These are phyloP conservation scores for Calliphora vicina DNA, from an alignment of 1,140 invertebrate species.

Conservation along the genomic window DNA sequence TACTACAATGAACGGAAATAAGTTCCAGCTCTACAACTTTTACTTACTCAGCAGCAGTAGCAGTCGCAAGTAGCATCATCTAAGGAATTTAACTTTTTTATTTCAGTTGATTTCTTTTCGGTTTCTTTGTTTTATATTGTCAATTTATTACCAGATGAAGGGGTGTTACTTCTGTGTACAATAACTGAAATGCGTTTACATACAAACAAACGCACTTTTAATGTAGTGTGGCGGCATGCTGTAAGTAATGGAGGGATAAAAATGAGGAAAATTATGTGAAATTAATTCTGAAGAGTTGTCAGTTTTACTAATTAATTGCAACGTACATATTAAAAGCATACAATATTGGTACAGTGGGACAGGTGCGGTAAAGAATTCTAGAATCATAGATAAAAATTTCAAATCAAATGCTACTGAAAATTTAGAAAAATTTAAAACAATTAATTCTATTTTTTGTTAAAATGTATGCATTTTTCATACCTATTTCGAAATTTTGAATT, in stretches of 20 bases:
- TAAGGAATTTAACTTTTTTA: not conserved
- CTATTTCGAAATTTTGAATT: too few relatives aligned
- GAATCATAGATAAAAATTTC: too few relatives aligned
- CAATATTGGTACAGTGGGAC: not conserved
- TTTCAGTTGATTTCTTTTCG: not conserved
- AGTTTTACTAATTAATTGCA: conserved; percentile 31
- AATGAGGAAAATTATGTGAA: conserved; percentile 13
- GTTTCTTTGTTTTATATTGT: not conserved
- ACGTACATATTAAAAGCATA: not conserved
- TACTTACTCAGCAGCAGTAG: not conserved
- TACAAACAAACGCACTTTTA: not conserved
- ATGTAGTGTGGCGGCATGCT: not conserved
- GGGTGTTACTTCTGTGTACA: not conserved
- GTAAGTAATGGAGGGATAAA: not conserved
- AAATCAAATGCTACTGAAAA: too few relatives aligned
- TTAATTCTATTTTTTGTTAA: too few relatives aligned
- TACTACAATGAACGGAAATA: conserved; percentile 1
- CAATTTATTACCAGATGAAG: not conserved
- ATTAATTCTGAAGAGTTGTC: conserved; percentile 34
- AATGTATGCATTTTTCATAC: too few relatives aligned
- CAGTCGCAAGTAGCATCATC: not conserved
- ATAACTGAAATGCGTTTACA: not conserved
- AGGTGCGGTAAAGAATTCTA: too few relatives aligned
- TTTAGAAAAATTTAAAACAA: too few relatives aligned
- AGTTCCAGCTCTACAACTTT: conserved; percentile 1